Percentiles rank a stretch among this genome's conserved stretches.
Evolutionary conservation across 2,797 vertebrate species (phyloP).

Genomic region (Knipowitschia caucasica): DNA sequence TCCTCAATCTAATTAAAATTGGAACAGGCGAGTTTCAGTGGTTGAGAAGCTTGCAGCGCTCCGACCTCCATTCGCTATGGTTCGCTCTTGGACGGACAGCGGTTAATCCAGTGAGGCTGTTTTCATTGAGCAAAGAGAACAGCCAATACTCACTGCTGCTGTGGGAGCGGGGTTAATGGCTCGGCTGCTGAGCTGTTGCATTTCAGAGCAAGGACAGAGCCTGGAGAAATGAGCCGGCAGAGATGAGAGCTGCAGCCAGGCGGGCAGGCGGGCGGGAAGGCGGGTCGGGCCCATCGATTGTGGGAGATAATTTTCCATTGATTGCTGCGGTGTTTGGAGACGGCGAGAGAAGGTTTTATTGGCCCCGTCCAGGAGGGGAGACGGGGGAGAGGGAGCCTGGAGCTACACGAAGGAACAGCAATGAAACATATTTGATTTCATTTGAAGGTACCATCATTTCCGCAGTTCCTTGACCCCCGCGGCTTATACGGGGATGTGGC

Average conservation of each 20-base stretch:
- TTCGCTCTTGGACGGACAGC: background rate
- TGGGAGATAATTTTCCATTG: conserved; percentile 82
- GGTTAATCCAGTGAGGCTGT: conserved; percentile 11
- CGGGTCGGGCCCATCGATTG: conserved; percentile 75
- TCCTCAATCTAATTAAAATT: too few relatives aligned
- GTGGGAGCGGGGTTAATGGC: conserved; percentile 60
- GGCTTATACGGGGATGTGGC: too few relatives aligned
- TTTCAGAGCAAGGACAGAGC: conserved; percentile 59
- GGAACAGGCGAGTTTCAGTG: too few relatives aligned
- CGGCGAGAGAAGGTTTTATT: conserved; percentile 80
- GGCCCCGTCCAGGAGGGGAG: too few relatives aligned
- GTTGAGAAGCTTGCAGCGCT: too few relatives aligned
- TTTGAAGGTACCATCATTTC: conserved; percentile 64
- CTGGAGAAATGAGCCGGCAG: conserved; percentile 52
- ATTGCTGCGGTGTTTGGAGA: conserved; percentile 80
- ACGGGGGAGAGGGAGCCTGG: too few relatives aligned
- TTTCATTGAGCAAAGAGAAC: conserved; percentile 31
- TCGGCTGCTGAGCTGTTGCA: conserved; percentile 65
- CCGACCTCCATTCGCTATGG: too few relatives aligned
- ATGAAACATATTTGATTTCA: conserved; percentile 74
- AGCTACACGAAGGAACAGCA: conserved; percentile 71
- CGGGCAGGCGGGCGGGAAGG: too few relatives aligned
- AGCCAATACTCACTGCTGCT: conserved; percentile 23
- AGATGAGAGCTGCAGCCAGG: conserved; percentile 33
- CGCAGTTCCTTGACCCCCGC: too few relatives aligned